phyloP scores from a whole-genome alignment of 2,113 vertebrate genomes.

The Chaetodon auriga region DNA sequence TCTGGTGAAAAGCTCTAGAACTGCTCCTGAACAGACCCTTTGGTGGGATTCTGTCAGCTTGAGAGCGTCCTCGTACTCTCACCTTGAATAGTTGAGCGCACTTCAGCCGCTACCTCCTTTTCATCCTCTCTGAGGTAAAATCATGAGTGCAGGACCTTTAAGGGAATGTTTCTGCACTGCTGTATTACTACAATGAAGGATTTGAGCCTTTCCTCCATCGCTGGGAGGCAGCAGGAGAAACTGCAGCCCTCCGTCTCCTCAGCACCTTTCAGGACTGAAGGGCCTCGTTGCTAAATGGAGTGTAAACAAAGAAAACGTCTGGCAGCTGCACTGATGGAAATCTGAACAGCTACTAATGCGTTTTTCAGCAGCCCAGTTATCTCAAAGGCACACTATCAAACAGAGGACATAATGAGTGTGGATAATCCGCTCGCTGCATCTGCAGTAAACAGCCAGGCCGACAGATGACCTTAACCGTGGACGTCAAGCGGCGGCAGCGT shows the following conservation, averaged over 20 bases:
- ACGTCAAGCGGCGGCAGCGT: neutral
- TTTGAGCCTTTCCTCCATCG: neutral
- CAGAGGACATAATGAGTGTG: slow-evolving; percentile 67
- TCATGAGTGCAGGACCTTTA: neutral
- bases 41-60: neutral
- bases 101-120: neutral
- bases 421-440: slow-evolving; percentile 53
- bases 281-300: slow-evolving; percentile 62
- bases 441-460: slow-evolving; percentile 23
- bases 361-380: slow-evolving; percentile 70
- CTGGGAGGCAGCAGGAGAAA: slow-evolving; percentile 20
- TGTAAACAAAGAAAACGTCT: slow-evolving; percentile 67
- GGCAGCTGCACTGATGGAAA: slow-evolving; percentile 68
- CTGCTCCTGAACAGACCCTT: neutral
- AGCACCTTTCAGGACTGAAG: slow-evolving; percentile 50
- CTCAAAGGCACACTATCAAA: slow-evolving; percentile 69
- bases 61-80: neutral
- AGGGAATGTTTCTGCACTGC: neutral
- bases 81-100: neutral
- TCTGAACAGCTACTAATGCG: slow-evolving; percentile 73
- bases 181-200: neutral
- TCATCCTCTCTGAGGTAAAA: neutral
- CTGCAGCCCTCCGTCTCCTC: slow-evolving; percentile 24
- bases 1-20: neutral
- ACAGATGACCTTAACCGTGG: slow-evolving; percentile 48